Evolutionary conservation across 2,113 vertebrate genomes (phyloP).

Genomic region (Xenopus tropicalis): UCB_Xtro_10.0 CM004452.2:44914001-44914500

Average conservation of each 20-base stretch:
- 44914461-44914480: slow-evolving; percentile 84
- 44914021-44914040: too few relatives aligned
- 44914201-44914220: slow-evolving; percentile 70
- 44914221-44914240: slow-evolving; percentile 83
- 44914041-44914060: too few relatives aligned
- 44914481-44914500: slow-evolving; percentile 53
- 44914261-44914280: slow-evolving; percentile 63
- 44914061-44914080: too few relatives aligned
- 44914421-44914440: slow-evolving; percentile 74
- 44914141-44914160: slow-evolving; percentile 78
- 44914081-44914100: too few relatives aligned
- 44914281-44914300: not conserved
- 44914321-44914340: too few relatives aligned
- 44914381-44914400: slow-evolving; percentile 88
- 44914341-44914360: not conserved
- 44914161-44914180: slow-evolving; percentile 80
- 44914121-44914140: slow-evolving; percentile 88
- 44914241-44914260: slow-evolving; percentile 94
- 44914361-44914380: slow-evolving; percentile 72
- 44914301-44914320: not conserved
- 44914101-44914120: too few relatives aligned
- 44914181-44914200: slow-evolving; percentile 71
- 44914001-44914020: too few relatives aligned
- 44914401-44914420: slow-evolving; percentile 92
- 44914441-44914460: slow-evolving; percentile 81